Percentiles rank a stretch among this genome's conserved stretches.
phyloP scores from a whole-genome alignment of 2,797 vertebrate genomes.

The Denticeps clupeoides region DNA sequence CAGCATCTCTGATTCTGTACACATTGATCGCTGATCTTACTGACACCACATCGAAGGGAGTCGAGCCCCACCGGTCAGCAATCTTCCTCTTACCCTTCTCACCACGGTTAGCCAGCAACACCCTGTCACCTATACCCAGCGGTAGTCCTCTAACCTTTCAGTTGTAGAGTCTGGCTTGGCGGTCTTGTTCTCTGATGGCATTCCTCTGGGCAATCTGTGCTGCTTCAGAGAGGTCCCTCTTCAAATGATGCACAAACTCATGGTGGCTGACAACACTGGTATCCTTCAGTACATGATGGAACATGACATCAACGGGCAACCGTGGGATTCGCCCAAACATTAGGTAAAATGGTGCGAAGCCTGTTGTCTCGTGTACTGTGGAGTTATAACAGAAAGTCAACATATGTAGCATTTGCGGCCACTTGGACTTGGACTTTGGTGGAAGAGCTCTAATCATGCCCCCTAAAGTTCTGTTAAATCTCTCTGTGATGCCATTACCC shows the following conservation, averaged over 20 bases:
- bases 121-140: constrained; percentile 6
- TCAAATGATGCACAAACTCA: background rate
- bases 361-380: constrained; percentile 1
- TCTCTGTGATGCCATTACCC: constrained; percentile 4
- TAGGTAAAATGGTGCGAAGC: constrained; percentile 3
- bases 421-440: background rate
- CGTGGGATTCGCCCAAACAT: constrained; percentile 4
- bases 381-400: constrained; percentile 7
- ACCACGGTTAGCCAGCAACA: constrained; percentile 8
- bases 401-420: constrained; percentile 5
- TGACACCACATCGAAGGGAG: constrained; percentile 7
- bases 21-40: constrained; percentile 4
- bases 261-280: background rate
- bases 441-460: constrained; percentile 8
- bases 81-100: constrained; percentile 14
- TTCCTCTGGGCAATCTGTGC: constrained; percentile 3
- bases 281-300: background rate
- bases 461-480: constrained; percentile 5
- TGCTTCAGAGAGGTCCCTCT: background rate
- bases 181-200: background rate
- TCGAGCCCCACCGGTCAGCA: constrained; percentile 17
- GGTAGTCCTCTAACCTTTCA: constrained; percentile 6
- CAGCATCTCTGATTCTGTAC: constrained; percentile 9
- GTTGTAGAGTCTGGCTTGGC: constrained; percentile 10
- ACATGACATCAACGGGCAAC: constrained; percentile 6